Evolutionary conservation across 2,113 vertebrate genomes (phyloP).

Genomic region (Corydoras maculifer): DNA sequence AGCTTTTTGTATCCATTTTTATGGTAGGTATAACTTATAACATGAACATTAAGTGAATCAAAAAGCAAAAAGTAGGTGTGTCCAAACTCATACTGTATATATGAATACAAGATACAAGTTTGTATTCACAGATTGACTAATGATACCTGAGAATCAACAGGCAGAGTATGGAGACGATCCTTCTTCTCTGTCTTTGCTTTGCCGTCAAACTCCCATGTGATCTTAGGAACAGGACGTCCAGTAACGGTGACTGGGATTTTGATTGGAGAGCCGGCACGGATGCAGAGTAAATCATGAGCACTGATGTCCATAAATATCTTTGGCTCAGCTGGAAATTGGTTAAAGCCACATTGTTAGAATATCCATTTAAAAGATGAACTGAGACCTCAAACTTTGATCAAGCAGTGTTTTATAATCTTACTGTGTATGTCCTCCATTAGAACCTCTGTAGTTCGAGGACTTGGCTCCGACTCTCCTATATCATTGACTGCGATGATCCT

Average conservation of each 20-base stretch:
- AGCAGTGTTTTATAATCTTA: slow-evolving; percentile 48
- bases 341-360: slow-evolving; percentile 23
- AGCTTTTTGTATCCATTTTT: too few relatives aligned
- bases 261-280: slow-evolving; percentile 80
- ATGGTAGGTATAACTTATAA: too few relatives aligned
- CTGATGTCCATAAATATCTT: slow-evolving; percentile 78
- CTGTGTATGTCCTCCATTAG: slow-evolving; percentile 81
- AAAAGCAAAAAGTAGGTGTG: too few relatives aligned
- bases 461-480: slow-evolving; percentile 93
- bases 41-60: too few relatives aligned
- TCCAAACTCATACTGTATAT: background rate
- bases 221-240: slow-evolving; percentile 87
- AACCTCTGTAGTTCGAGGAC: slow-evolving; percentile 82
- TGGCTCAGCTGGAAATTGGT: slow-evolving; percentile 72
- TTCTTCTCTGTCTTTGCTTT: slow-evolving; percentile 84
- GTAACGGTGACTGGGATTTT: slow-evolving; percentile 84
- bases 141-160: slow-evolving; percentile 72
- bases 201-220: slow-evolving; percentile 92
- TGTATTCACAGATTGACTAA: background rate
- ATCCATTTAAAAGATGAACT: background rate
- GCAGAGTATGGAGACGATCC: slow-evolving; percentile 83
- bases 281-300: slow-evolving; percentile 76
- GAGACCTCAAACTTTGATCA: background rate
- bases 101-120: background rate
- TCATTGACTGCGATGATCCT: slow-evolving; percentile 94